phyloP scores from a whole-genome alignment of 2,113 vertebrate species.

The Ardeotis arabs region DNA sequence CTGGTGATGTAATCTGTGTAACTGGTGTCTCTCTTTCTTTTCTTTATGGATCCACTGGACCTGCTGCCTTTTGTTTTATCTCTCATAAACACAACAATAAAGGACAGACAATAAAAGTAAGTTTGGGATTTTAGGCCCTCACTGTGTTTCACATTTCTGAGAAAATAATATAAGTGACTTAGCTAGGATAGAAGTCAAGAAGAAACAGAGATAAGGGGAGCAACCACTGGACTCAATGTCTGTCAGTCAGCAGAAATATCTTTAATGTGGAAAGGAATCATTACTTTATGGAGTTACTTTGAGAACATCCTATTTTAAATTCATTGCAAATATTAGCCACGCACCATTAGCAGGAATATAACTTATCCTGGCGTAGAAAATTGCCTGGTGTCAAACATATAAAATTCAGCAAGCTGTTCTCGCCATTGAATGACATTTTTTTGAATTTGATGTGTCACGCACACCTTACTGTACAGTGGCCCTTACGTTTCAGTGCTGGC shows the following conservation, averaged over 20 bases:
- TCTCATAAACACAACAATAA: conserved; percentile 40
- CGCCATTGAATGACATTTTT: neutral
- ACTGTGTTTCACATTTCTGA: conserved; percentile 57
- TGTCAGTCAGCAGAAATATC: neutral
- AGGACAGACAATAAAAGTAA: neutral
- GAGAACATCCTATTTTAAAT: neutral
- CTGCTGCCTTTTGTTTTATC: conserved; percentile 61
- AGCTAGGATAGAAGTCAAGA: neutral
- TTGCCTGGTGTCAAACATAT: neutral
- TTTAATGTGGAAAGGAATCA: neutral
- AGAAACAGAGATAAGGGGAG: neutral
- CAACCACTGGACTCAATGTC: neutral
- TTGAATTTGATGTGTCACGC: neutral
- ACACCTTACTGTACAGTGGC: neutral
- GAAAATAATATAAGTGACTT: neutral
- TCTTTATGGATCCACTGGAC: conserved; percentile 45
- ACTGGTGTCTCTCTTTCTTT: conserved; percentile 40
- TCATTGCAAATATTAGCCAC: neutral
- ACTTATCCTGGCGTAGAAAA: neutral
- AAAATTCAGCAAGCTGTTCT: neutral
- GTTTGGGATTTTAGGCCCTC: conserved; percentile 23
- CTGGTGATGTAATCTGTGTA: conserved; percentile 67
- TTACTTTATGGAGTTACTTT: neutral
- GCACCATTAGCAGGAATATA: neutral
- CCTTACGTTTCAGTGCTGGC: neutral